Base-by-base conservation (phyloP, 2,113 vertebrate genomes). In the Heliornis fulica region DNA sequence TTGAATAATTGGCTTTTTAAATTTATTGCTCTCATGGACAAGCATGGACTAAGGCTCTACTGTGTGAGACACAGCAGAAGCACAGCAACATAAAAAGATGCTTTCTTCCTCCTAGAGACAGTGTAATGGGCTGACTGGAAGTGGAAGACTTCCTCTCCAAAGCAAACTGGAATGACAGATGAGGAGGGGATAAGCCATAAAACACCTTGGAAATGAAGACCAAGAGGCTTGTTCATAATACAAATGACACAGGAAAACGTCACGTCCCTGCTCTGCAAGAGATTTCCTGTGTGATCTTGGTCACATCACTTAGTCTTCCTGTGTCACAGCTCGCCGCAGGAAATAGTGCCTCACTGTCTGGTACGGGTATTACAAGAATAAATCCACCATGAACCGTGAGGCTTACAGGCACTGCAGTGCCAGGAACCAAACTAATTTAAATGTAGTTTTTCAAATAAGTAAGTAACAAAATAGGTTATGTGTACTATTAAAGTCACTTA, bases 1-100 rank as follows among this genome's bases (percentile, higher is more conserved):
- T 92, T 63, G 65, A 94, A 89, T 94, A 97, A 95, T 91, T 93
- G 77, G 72, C 72, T 96, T 95, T 95, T 95, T 90, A 1, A 95
- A 97, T 95, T 78, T 95, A 94, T 93, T 94, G 50, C 94, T 95
- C n/a, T 84, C 1, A 0, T 94, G 87, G 74, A 94, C 69, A 89
- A 84, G 83, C 48, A 79, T 1, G 6, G 78, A 95, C 94, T 95
- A 38, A 97, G 87, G 43, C 56, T 81, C 69, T 63, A 90, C 94
- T 94, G 93, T 97, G 60, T 1, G 3, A 92, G 85, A 89, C 1
- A 4, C 48, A 48, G 87, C 69, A 95, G 86, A 87, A 87, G 69
- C 83, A 86, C 41, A 75, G 93, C 54, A 83, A 85, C 86, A 95
- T 83, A 79, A 95, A 94, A 92, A 84, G 83, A 95, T 84, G 74